Evolutionary conservation across 2,888 invertebrate genomes (phyloP), one percentile per base, ranked within the genome.

Genomic region (Drosophila pseudotakahashii): DNA sequence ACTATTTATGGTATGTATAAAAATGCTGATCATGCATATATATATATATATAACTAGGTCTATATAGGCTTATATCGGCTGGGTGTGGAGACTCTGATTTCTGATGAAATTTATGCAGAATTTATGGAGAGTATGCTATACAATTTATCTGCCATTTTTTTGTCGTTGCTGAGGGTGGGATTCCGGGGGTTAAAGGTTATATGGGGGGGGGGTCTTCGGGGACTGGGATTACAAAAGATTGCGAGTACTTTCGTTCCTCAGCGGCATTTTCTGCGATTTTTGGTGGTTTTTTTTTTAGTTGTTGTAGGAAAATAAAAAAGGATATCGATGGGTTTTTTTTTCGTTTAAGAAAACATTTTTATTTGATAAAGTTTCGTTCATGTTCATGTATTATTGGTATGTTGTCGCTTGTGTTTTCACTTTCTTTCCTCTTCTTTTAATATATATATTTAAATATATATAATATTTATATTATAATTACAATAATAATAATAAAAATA

Each of bases 211-310:
- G n/a, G 44, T 14, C 11, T 30, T 13, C 11, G 13, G 13, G 67
- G 54, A 4, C 30, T 4, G 39, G 42, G 36, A 37, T 53, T 78
- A 51, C 62, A 64, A 61, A 50, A 57, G 54, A 59, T 77, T 87
- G 88, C 88, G 86, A 86, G 88, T 81, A 83, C 80, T 86, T 52
- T 62, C 66, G 87, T 87, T 87, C 85, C 86, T 84, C 87, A 67
- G 72, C 68, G 64, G 50, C 59, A 67, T 57, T 63, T 47, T 72
- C 13, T 23, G 52, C n/a, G 14, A 48, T 42, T 59, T 59, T 61
- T 45, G 37, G 55, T 47, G 48, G 54, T 71, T 32, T 70, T 16
- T 19, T 19, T 14, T 50, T 26, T 26, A 26, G 44, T 41, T 13
- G 39, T 54, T 69, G 14, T 55, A 42, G 54, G 50, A 55, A 78